Evolutionary conservation across 2,113 vertebrate species (phyloP).

Genomic region (Cercopithecus mona): DNA sequence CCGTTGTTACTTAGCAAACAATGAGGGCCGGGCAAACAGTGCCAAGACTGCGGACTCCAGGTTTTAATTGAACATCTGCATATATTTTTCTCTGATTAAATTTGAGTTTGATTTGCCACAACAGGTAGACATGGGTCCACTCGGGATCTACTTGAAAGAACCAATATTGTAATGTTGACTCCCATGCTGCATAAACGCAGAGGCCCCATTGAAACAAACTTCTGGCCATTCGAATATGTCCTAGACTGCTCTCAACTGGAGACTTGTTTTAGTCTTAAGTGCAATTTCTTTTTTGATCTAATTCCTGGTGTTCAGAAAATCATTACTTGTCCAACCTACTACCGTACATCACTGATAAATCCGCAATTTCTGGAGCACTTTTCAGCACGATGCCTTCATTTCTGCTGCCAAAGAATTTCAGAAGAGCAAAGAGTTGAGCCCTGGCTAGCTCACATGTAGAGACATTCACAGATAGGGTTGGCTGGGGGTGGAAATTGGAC

Average conservation of each 20-base stretch:
- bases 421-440: neutral
- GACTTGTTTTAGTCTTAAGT: neutral
- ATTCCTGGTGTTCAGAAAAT: neutral
- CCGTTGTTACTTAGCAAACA: conserved; percentile 97
- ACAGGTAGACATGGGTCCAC: conserved; percentile 74
- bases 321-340: neutral
- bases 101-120: conserved; percentile 65
- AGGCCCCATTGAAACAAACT: neutral
- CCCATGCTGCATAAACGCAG: neutral
- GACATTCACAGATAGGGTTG: neutral
- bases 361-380: neutral
- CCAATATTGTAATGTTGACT: neutral
- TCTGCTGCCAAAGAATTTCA: neutral
- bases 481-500: neutral
- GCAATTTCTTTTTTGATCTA: conserved; percentile 17
- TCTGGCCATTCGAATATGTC: neutral
- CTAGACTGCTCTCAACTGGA: neutral
- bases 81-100: conserved; percentile 89
- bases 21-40: conserved; percentile 91
- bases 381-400: neutral
- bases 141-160: neutral
- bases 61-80: conserved; percentile 95
- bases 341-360: neutral
- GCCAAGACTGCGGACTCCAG: conserved; percentile 87
- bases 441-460: accelerated